These are phyloP conservation scores for Gyps fulvus DNA, from an alignment of 2,113 vertebrate genomes.

Conservation along the genomic window DNA sequence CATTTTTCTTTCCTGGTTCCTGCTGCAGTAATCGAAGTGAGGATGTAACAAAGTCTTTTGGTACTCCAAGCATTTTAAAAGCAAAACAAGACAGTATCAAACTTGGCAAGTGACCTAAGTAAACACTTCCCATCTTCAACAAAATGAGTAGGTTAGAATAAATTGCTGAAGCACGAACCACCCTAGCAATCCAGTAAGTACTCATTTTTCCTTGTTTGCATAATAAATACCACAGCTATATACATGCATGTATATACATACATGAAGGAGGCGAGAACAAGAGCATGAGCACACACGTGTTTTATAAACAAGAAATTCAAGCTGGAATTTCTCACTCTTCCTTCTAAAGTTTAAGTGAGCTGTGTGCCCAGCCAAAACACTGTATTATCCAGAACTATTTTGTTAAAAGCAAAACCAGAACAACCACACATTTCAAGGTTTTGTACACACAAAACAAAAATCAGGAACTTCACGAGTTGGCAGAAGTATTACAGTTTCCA, in stretches of 20 bases:
- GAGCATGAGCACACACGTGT: neutral
- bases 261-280: neutral
- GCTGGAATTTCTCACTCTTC: neutral
- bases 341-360: neutral
- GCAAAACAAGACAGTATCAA: neutral
- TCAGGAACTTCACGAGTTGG: neutral
- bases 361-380: neutral
- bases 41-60: slow-evolving; percentile 9
- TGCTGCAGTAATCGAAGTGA: neutral
- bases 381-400: neutral
- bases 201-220: neutral
- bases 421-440: neutral
- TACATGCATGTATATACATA: neutral
- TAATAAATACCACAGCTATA: neutral
- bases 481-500: neutral
- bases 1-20: neutral
- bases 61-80: neutral
- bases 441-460: neutral
- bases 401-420: neutral
- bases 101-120: neutral
- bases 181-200: neutral
- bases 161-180: neutral
- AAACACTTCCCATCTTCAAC: neutral
- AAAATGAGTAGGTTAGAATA: neutral
- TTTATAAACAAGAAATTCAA: neutral